Evolutionary conservation across 2,888 invertebrate species (phyloP).

Genomic region (Euzophera pinguis): DNA sequence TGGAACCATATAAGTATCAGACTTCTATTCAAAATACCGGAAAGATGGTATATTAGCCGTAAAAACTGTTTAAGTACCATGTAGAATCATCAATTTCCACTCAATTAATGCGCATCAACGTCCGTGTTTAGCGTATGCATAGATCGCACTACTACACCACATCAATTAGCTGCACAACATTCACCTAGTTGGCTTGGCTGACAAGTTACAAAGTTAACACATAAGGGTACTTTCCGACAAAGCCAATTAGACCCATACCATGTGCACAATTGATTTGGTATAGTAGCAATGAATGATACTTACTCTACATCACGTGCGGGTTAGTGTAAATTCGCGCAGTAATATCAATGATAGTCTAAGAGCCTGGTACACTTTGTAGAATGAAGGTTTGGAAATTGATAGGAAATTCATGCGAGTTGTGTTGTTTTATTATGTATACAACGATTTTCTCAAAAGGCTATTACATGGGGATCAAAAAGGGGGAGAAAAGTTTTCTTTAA

Average conservation of each 20-base stretch:
- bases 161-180: not conserved
- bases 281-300: not conserved
- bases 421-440: no score
- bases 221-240: not conserved
- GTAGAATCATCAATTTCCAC: conserved; percentile 7
- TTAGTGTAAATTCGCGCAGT: not conserved
- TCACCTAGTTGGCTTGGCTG: not conserved
- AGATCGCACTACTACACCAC: not conserved
- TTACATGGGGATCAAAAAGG: no score
- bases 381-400: no score
- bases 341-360: not conserved
- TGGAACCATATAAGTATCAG: not conserved
- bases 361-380: not conserved
- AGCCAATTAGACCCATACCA: not conserved
- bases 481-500: no score
- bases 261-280: not conserved
- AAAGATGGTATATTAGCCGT: not conserved
- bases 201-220: not conserved
- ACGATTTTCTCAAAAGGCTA: no score
- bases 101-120: conserved; percentile 8
- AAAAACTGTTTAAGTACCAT: conserved; percentile 1
- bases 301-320: not conserved
- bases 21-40: not conserved
- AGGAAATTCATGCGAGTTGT: no score
- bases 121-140: not conserved